These are phyloP conservation scores for Mus caroli DNA, from an alignment of 2,797 vertebrate genomes.

Conservation along the genomic window DNA sequence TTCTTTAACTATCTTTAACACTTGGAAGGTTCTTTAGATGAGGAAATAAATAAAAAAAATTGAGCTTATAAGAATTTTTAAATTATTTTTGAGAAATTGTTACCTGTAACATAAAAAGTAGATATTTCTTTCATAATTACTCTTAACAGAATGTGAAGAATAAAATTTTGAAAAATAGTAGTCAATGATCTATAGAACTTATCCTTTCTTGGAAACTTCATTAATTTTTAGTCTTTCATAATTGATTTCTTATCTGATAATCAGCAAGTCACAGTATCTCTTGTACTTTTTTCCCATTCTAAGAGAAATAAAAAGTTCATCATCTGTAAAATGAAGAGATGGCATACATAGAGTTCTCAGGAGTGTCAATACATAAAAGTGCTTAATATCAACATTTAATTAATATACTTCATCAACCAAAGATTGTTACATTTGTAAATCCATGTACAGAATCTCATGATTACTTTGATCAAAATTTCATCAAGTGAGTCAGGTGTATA, in stretches of 20 bases:
- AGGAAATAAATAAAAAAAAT: neutral
- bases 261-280: neutral
- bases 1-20: neutral
- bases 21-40: neutral
- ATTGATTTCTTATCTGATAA: neutral
- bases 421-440: neutral
- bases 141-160: neutral
- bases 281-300: neutral
- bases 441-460: neutral
- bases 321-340: neutral
- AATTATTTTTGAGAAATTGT: conserved; percentile 30
- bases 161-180: neutral
- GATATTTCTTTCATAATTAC: neutral
- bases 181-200: neutral
- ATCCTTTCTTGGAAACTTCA: neutral
- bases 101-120: neutral
- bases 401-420: neutral
- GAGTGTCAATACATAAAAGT: neutral
- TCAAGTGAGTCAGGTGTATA: neutral
- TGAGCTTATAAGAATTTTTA: conserved; percentile 12
- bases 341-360: neutral
- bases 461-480: neutral
- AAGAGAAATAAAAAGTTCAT: neutral
- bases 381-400: neutral
- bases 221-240: conserved; percentile 18